Conservation (phyloP, 2,888 invertebrate species). For the Lottia gigantea region DNA sequence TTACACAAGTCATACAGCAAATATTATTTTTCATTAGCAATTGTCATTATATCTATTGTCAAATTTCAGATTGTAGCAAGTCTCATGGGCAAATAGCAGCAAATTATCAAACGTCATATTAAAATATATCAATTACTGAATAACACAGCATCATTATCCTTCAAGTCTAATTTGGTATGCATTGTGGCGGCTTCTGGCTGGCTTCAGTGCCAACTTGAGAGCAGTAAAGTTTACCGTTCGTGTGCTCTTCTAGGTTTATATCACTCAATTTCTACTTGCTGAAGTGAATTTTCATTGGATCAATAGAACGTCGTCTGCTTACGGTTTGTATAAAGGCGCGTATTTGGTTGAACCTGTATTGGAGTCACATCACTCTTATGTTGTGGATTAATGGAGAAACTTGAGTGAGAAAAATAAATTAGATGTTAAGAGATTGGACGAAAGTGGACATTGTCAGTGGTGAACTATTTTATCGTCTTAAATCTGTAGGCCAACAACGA, state of each 20-base stretch:
- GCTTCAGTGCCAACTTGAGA: not conserved
- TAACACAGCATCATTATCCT: not conserved
- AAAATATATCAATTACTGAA: not conserved
- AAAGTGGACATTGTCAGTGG: no score
- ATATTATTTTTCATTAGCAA: constrained; percentile 7
- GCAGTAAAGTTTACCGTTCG: not conserved
- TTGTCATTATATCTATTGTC: not conserved
- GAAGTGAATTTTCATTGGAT: constrained; percentile 9
- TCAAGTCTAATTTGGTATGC: not conserved
- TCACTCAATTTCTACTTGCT: constrained; percentile 1
- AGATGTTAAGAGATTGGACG: no score
- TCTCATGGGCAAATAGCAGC: not conserved
- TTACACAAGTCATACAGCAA: not conserved
- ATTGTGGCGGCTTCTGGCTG: not conserved
- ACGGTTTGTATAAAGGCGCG: constrained; percentile 1
- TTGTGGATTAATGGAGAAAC: no score
- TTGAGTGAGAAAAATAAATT: no score
- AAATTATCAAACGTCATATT: constrained; percentile 6
- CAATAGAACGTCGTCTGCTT: constrained; percentile 3
- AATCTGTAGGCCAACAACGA: no score
- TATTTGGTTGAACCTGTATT: no score
- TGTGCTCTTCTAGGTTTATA: not conserved
- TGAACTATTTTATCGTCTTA: no score
- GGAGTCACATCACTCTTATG: no score
- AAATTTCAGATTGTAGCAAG: no score